Percentiles rank a stretch among this genome's conserved stretches.
These are phyloP conservation scores for Caenorhabditis doughertyi DNA, from an alignment of 2,888 invertebrate genomes.

Conservation along the genomic window DNA sequence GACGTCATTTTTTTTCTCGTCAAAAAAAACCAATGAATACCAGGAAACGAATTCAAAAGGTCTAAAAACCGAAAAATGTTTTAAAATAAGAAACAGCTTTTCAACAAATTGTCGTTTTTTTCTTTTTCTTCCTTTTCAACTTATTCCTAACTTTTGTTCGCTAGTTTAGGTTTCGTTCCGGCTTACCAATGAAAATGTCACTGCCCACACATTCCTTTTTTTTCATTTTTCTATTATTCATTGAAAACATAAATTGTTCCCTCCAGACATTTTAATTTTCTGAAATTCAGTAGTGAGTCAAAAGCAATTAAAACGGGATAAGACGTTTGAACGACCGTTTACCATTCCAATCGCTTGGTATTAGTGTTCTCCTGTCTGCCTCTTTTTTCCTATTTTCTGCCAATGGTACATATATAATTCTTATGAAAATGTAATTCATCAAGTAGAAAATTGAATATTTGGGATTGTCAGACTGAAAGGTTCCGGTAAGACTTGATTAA, in stretches of 20 bases:
- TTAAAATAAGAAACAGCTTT: slow-evolving; percentile 35
- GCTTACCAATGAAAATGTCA: slow-evolving; percentile 22
- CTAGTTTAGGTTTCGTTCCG: slow-evolving; percentile 27
- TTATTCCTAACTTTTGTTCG: slow-evolving; percentile 30
- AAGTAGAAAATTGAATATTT: slow-evolving; percentile 23
- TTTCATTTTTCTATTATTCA: neutral
- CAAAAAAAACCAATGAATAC: slow-evolving; percentile 2
- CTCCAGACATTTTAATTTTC: neutral
- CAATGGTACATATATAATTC: neutral
- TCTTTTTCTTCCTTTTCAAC: slow-evolving; percentile 2
- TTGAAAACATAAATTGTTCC: neutral
- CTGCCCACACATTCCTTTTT: slow-evolving; percentile 16
- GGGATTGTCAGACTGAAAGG: neutral
- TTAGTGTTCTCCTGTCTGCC: slow-evolving; percentile 6
- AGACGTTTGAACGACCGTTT: slow-evolving; percentile 34
- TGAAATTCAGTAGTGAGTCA: slow-evolving; percentile 7
- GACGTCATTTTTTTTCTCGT: neutral
- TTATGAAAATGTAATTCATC: slow-evolving; percentile 20
- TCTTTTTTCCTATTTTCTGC: slow-evolving; percentile 1
- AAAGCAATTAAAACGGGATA: slow-evolving; percentile 45
- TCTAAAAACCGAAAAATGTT: slow-evolving; percentile 19
- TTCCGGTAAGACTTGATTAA: slow-evolving; percentile 21
- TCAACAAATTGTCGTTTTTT: neutral
- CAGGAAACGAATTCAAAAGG: slow-evolving; percentile 11
- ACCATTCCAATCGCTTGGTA: slow-evolving; percentile 32